These are phyloP conservation scores for Mesitornis unicolor DNA, from an alignment of 2,113 vertebrate species.

Conservation along the genomic window DNA sequence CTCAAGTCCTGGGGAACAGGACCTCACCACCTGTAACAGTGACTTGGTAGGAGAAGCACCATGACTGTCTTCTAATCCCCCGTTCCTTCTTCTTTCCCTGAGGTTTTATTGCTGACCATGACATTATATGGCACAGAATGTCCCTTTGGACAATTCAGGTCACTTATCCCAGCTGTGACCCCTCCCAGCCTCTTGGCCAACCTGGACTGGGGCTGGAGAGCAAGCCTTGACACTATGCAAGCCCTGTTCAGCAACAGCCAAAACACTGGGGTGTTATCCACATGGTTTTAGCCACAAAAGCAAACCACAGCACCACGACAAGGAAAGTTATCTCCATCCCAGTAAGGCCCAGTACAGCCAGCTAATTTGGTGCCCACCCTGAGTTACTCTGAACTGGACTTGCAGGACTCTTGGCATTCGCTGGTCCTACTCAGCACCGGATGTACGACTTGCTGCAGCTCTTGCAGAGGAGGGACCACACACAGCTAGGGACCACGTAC, in stretches of 20 bases:
- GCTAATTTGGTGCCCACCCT: background rate
- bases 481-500: background rate
- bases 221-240: no score
- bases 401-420: rapidly evolving
- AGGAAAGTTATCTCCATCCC: background rate
- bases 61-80: background rate
- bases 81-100: background rate
- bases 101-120: no score
- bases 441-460: background rate
- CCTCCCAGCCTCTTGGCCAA: no score
- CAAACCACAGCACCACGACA: background rate
- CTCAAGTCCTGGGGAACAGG: background rate
- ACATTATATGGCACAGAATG: no score
- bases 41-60: background rate
- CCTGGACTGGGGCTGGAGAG: no score
- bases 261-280: background rate
- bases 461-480: background rate
- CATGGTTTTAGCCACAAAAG: background rate
- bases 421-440: background rate
- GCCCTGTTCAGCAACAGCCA: background rate
- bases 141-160: no score
- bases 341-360: background rate
- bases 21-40: background rate
- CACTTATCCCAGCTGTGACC: no score
- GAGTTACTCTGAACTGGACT: background rate